Conservation (phyloP, 2,888 invertebrate species). For the Tiliacea citrago region DNA sequence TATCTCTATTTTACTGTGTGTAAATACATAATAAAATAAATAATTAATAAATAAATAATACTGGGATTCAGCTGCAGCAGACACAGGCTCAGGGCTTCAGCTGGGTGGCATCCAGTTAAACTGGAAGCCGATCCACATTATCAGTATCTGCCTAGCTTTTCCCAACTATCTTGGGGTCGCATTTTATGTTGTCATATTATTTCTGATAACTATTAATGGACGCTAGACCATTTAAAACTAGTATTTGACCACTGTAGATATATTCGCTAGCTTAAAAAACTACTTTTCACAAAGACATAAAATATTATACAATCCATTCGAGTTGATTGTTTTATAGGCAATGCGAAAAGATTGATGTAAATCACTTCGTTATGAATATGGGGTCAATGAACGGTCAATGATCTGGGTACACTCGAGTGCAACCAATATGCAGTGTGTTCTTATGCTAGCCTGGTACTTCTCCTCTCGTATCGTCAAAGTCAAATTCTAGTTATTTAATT, state of each 20-base stretch:
- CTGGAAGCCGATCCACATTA: neutral
- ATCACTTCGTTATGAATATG: slow-evolving; percentile 30
- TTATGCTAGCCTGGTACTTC: slow-evolving; percentile 5
- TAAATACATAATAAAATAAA: too few species aligned
- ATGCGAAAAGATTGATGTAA: slow-evolving; percentile 32
- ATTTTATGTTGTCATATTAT: neutral
- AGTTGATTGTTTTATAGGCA: slow-evolving; percentile 6
- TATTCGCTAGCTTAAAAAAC: neutral
- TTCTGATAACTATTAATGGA: neutral
- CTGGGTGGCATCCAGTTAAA: neutral
- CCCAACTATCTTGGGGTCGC: too few species aligned
- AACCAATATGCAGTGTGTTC: slow-evolving; percentile 9
- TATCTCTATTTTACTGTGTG: too few species aligned
- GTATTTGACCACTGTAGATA: neutral
- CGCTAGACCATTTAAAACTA: neutral
- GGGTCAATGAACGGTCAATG: slow-evolving; percentile 48
- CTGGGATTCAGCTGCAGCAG: neutral
- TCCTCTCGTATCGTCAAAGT: neutral
- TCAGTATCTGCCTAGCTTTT: neutral
- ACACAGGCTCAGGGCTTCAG: neutral
- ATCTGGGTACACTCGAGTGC: slow-evolving; percentile 31
- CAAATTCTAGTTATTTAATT: neutral
- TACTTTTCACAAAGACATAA: slow-evolving; percentile 9
- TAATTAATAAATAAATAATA: too few species aligned
- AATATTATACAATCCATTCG: slow-evolving; percentile 11